Evolutionary conservation across 1,140 invertebrate genomes (phyloP), one percentile per base, ranked within the genome.

Genomic region (Atta cephalotes): DNA sequence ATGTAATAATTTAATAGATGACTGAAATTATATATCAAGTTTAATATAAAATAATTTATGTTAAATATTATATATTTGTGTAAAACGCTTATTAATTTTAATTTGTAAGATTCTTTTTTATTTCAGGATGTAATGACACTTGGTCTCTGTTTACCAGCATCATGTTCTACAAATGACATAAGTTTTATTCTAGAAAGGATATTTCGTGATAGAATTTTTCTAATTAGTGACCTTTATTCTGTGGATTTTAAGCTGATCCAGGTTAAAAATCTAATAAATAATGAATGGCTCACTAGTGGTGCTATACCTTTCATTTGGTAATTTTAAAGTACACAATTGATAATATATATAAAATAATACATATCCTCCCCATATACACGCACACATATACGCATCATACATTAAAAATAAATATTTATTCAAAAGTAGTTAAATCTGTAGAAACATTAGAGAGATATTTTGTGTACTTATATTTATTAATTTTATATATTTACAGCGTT

Each of bases 101-200:
- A 39, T 7, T 39, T 39, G 35, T 39, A 39, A 39, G 6, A 4
- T 39, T 39, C 7, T 39, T 39, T 71, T 71, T 45, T 71, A 39
- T 60, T 66, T 91, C 25, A 95, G 95, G 88, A 95, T 80, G n/a
- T 93, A 7, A 85, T 95, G 16, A 91, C 86, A 0, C 77, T 95
- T 1, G 95, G 95, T 21, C 88, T 95, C 3, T 95, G 95, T 78
- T 82, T 95, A 25, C 95, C 95, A 0, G 87, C 88, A 0, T 92
- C 93, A 0, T 95, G 95, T 60, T 87, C 90, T 1, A 85, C 51
- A 0, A 53, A 65, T 7, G 92, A 95, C 6, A 60, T 95, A 16
- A 39, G 68, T 3, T 12, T 85, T 0, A 86, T 94, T 58, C 39
- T 95, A 1, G 82, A 88, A 18, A 87, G 77, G 6, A 91, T 94